Evolutionary conservation across 2,888 invertebrate species (phyloP), one percentile per base, ranked within the genome.

Genomic region (Eilema griseolum): DNA sequence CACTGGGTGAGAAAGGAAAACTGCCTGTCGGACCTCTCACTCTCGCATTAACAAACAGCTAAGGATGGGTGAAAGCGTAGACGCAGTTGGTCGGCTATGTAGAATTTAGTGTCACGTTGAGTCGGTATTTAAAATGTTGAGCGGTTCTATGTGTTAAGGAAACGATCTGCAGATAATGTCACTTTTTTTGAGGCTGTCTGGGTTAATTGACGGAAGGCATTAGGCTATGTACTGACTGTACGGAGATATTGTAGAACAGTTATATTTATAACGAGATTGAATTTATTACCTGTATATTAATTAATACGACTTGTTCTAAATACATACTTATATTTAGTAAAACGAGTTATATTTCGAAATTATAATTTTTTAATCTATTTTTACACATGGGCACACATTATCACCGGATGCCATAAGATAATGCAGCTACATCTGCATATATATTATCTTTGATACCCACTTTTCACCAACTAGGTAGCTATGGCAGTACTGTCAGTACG

Each of bases 31-130:
- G 74, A 76, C 82, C 73, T 93, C 94, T 90, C 93, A 86, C 74
- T 94, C 90, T 74, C 86, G 83, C 89, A 20, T 66, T 41, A 77
- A 75, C 74, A 60, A 84, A 83, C 62, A 65, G 89, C 88, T 83
- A 89, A 87, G 87, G 93, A 93, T 82, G 80, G 89, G 84, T 81
- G 87, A 88, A 88, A 89, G 87, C 87, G 81, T 63, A 88, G 90
- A 91, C 90, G 86, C 92, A 91, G 88, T 93, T 88, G 90, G 88
- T 77, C 90, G 93, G 79, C 77, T 93, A 93, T 93, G 93, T 94
- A 90, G 94, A 91, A 91, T 93, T 91, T 82, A 93, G 92, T 94
- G 93, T 93, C 93, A 94, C 89, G 85, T 85, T 83, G 84, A 84
- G 80, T 80, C 79, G 77, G 80, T 80, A 84, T 85, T 85, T 80